These are phyloP conservation scores for Balanococcus diminutus DNA, from an alignment of 2,888 invertebrate species.

Conservation along the genomic window DNA sequence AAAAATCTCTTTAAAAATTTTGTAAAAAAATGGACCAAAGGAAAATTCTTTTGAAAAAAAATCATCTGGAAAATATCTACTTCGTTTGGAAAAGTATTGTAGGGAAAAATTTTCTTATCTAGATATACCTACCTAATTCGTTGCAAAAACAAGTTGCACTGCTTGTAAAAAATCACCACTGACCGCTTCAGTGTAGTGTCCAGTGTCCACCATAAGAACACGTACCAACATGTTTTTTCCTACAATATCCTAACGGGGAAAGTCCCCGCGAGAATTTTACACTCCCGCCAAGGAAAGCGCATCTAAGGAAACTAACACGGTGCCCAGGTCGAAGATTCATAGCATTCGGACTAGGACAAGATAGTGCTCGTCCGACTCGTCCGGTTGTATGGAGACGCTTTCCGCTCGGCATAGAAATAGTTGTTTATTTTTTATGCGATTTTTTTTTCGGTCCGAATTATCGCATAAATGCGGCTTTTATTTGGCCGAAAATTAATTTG, in stretches of 20 bases:
- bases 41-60: too few species aligned
- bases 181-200: too few species aligned
- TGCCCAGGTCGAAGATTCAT: neutral
- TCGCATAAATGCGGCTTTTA: slow-evolving; percentile 39
- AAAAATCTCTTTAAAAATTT: too few species aligned
- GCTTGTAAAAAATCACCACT: too few species aligned
- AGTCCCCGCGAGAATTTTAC: neutral
- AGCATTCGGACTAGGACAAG: neutral
- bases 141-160: too few species aligned
- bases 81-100: too few species aligned
- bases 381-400: neutral
- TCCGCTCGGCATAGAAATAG: neutral
- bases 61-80: too few species aligned
- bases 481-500: slow-evolving; percentile 37
- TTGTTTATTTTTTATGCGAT: slow-evolving; percentile 4
- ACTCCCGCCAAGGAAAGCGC: slow-evolving; percentile 33
- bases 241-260: neutral
- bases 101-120: too few species aligned
- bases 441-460: neutral
- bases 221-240: neutral
- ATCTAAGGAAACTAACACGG: neutral
- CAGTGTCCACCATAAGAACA: too few species aligned
- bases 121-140: too few species aligned
- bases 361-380: neutral
- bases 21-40: too few species aligned